phyloP scores from a whole-genome alignment of 1,140 invertebrate species.

The Radopholus similis region DNA sequence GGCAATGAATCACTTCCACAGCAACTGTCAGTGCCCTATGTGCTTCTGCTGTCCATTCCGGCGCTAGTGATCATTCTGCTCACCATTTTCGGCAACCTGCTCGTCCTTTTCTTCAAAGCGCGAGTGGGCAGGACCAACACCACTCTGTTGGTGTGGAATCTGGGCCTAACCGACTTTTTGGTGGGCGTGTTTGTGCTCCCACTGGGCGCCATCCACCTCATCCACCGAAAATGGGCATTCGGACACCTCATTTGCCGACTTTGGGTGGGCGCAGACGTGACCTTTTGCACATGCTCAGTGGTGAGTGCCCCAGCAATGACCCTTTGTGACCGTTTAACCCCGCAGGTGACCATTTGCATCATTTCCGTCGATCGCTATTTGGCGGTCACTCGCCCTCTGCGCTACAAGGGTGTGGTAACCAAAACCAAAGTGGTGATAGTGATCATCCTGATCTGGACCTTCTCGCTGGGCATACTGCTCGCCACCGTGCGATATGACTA shows the following conservation, averaged over 20 bases:
- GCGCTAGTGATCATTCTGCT: conserved; percentile 55
- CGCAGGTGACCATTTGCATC: conserved; percentile 60
- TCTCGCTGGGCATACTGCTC: conserved; percentile 66
- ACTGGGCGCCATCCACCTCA: conserved; percentile 57
- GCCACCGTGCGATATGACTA: conserved; percentile 54
- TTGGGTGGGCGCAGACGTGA: conserved; percentile 64
- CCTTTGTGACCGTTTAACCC: neutral
- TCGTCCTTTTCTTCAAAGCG: conserved; percentile 56
- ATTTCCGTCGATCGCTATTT: conserved; percentile 66
- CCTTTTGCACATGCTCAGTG: conserved; percentile 65
- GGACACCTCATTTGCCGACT: conserved; percentile 63
- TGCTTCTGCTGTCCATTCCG: conserved; percentile 50
- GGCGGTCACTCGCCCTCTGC: conserved; percentile 64
- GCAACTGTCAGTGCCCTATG: conserved; percentile 37
- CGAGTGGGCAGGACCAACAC: conserved; percentile 58
- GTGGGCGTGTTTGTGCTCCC: conserved; percentile 65
- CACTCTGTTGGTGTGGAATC: conserved; percentile 57
- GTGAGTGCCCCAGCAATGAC: conserved; percentile 52
- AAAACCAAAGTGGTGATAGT: conserved; percentile 55
- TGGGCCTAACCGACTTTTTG: conserved; percentile 62
- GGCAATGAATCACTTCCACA: conserved; percentile 19
- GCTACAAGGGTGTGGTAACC: conserved; percentile 63
- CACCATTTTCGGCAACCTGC: conserved; percentile 57
- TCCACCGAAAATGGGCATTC: conserved; percentile 61
- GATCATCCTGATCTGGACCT: conserved; percentile 72